Evolutionary conservation across 1,140 invertebrate genomes (phyloP), one percentile per base, ranked within the genome.

Genomic region (Drosophila mayri): DNA sequence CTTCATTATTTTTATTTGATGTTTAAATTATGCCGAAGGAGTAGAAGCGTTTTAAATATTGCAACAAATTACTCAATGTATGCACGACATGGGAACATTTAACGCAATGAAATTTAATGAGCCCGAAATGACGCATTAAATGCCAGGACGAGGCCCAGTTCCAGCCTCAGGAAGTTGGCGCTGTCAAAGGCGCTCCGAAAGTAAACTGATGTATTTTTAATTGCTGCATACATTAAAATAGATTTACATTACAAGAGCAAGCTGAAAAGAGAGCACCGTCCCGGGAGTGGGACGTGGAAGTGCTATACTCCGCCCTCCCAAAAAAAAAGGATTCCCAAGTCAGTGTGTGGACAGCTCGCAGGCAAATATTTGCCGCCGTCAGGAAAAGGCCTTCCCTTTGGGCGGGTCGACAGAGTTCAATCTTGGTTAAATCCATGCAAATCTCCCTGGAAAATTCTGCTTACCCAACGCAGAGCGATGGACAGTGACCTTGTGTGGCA

Each of bases 181-280:
- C 71, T 61, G 60, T 47, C 77, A 70, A 61, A 66, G 59, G 60
- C 37, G n/a, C 44, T 16, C 57, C 35, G 28, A 67, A 74, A 70
- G 49, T 64, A 63, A 76, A 76, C 50, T 85, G 63, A 90, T 90
- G 85, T 81, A 76, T 90, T 90, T 88, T 88, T 88, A 90, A 90
- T 90, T 88, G 85, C 78, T 90, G 85, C 81, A 90, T 88, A 90
- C 46, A 88, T 88, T 88, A 88, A 79, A 80, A 84, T 88, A 90
- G 77, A 88, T 88, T 90, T 88, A 77, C 66, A 78, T 84, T 71
- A 77, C 71, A 76, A 79, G 46, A 63, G 73, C n/a, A 12, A 32
- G 41, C 40, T 43, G 54, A 67, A 70, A 57, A 68, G 20, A 75
- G 43, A 59, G 67, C 37, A 50, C 14, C 12, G 1, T 18, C 16